Evolutionary conservation across 2,797 vertebrate species (phyloP).

Genomic region (Arctocebus calabarensis): DNA sequence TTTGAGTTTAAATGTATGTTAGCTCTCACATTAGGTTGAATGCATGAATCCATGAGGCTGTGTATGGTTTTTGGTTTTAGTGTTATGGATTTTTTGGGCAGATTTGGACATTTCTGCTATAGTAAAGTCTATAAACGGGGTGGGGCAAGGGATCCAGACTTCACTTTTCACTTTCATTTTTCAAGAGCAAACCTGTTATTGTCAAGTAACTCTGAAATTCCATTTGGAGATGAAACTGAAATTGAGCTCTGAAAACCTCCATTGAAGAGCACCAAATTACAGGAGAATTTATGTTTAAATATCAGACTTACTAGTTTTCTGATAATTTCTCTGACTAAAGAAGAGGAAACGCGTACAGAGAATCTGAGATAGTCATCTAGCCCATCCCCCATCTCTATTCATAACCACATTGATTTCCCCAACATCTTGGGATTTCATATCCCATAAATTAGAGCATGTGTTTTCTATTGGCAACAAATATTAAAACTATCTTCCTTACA

Average conservation of each 20-base stretch:
- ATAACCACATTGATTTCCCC: neutral
- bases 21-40: neutral
- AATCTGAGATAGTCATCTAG: neutral
- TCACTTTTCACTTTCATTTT: conserved; percentile 67
- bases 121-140: neutral
- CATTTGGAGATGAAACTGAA: conserved; percentile 78
- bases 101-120: neutral
- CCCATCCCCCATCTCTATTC: neutral
- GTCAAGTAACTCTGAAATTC: conserved; percentile 81
- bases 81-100: neutral
- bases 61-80: neutral
- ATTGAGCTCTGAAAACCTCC: conserved; percentile 76
- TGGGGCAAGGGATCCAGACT: conserved; percentile 1
- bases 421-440: neutral
- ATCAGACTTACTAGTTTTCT: conserved; percentile 60
- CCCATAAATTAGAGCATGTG: neutral
- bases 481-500: neutral
- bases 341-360: neutral
- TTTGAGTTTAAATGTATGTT: neutral
- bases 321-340: neutral
- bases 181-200: conserved; percentile 77
- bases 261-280: conserved; percentile 76
- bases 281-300: conserved; percentile 74
- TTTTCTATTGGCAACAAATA: neutral
- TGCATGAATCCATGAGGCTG: neutral